A percentile compares a stretch with the other conserved stretches of the same genome.
Evolutionary conservation across 2,888 invertebrate species (phyloP).

Genomic region (Amaurobius ferox): DNA sequence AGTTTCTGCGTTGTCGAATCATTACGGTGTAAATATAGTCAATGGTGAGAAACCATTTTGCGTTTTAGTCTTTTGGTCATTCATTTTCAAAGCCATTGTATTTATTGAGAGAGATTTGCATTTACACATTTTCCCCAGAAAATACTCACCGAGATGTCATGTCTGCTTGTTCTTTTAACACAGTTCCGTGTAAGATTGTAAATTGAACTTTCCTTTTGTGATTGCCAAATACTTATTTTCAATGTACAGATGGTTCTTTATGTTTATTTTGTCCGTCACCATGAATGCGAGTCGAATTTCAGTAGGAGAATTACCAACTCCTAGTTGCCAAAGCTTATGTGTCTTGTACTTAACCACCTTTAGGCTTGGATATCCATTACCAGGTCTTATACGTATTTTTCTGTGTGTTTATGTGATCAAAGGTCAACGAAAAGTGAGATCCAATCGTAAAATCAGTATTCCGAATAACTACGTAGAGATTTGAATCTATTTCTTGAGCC

Average conservation of each 20-base stretch:
- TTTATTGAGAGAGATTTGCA: slow-evolving; percentile 22
- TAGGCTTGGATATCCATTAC: slow-evolving; percentile 17
- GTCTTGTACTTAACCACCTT: slow-evolving; percentile 46
- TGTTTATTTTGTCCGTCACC: background rate
- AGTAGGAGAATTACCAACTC: background rate
- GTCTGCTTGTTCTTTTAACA: no score
- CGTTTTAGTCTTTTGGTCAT: slow-evolving; percentile 10
- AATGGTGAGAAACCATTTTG: background rate
- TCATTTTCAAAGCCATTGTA: slow-evolving; percentile 16
- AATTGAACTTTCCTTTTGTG: background rate
- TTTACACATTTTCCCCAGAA: background rate
- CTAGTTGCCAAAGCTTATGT: slow-evolving; percentile 56
- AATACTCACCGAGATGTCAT: background rate
- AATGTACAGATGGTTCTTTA: background rate
- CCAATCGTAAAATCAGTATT: slow-evolving; percentile 43
- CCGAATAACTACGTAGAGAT: slow-evolving; percentile 33
- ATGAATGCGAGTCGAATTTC: background rate
- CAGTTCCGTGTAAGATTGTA: background rate
- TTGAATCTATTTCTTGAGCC: slow-evolving; percentile 51
- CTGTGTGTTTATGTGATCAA: slow-evolving; percentile 41
- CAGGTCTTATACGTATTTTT: slow-evolving; percentile 66
- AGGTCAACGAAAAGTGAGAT: slow-evolving; percentile 59
- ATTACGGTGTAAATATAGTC: background rate
- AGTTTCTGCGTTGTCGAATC: background rate
- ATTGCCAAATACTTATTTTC: background rate